These are phyloP conservation scores for Leucoptera coffeella DNA, from an alignment of 2,888 invertebrate genomes.

Conservation along the genomic window DNA sequence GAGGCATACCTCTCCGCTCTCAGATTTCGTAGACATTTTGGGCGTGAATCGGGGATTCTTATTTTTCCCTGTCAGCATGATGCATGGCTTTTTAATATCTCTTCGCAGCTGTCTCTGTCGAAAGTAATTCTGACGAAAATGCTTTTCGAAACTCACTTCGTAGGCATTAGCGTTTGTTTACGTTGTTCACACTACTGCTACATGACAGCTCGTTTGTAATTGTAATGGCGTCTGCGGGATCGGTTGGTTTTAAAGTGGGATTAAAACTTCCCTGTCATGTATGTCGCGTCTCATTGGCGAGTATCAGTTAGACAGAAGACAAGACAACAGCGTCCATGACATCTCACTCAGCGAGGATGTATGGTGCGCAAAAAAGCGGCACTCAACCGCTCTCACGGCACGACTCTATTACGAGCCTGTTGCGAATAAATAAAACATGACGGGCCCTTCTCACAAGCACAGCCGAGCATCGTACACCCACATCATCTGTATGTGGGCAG, in stretches of 20 bases:
- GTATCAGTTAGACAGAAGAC: constrained; percentile 26
- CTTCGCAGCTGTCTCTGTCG: constrained; percentile 27
- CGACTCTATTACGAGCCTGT: constrained; percentile 48
- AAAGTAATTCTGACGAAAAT: constrained; percentile 21
- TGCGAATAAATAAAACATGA: constrained; percentile 53
- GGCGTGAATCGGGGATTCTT: constrained; percentile 44
- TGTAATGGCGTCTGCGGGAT: too few species aligned
- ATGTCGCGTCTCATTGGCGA: constrained; percentile 5
- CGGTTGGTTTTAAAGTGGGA: too few species aligned
- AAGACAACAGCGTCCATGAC: constrained; percentile 48
- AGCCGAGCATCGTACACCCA: neutral
- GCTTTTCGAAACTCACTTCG: constrained; percentile 9
- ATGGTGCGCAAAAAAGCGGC: constrained; percentile 42
- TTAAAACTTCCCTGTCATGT: constrained; percentile 40
- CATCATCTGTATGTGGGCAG: neutral
- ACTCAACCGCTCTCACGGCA: constrained; percentile 19
- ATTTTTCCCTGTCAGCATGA: constrained; percentile 36
- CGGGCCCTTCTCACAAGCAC: constrained; percentile 45
- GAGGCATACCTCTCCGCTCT: constrained; percentile 30
- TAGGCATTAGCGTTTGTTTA: too few species aligned
- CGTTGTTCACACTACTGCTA: too few species aligned
- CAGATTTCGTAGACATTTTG: constrained; percentile 39
- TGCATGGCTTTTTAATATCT: constrained; percentile 47
- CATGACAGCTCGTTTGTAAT: too few species aligned
- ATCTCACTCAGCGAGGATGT: constrained; percentile 43